These are phyloP conservation scores for Luffia ferchaultella DNA, from an alignment of 2,888 invertebrate genomes.

Conservation along the genomic window DNA sequence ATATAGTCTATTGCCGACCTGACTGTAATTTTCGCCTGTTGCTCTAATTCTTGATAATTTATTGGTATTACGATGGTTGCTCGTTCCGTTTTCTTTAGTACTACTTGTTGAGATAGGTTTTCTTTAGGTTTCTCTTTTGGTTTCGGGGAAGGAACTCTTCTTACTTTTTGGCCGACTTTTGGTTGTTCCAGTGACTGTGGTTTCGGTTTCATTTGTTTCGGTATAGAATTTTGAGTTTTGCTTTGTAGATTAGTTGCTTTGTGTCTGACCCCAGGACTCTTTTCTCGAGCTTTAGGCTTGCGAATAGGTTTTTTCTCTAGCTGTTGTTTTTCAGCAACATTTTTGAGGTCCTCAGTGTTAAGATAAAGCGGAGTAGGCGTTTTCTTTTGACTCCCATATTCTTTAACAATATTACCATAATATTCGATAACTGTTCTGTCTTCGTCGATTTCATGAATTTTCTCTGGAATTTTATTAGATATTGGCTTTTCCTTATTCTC, in stretches of 20 bases:
- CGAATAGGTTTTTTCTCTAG: slow-evolving; percentile 26
- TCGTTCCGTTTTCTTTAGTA: slow-evolving; percentile 47
- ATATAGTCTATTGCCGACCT: slow-evolving; percentile 75
- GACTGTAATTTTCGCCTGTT: slow-evolving; percentile 72
- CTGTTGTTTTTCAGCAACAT: slow-evolving; percentile 61
- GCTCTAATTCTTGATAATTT: slow-evolving; percentile 63
- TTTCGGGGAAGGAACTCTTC: slow-evolving; percentile 14
- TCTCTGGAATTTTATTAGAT: slow-evolving; percentile 21
- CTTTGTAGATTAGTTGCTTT: slow-evolving; percentile 19
- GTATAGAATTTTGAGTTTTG: slow-evolving; percentile 18
- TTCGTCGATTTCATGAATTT: slow-evolving; percentile 62
- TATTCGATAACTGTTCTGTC: slow-evolving; percentile 78
- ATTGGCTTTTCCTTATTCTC: slow-evolving; percentile 19
- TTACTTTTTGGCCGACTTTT: slow-evolving; percentile 15
- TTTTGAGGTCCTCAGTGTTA: slow-evolving; percentile 69
- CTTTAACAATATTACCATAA: slow-evolving; percentile 81
- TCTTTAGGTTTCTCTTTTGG: slow-evolving; percentile 9
- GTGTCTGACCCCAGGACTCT: slow-evolving; percentile 19
- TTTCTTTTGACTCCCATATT: slow-evolving; percentile 66
- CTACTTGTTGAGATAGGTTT: slow-evolving; percentile 23
- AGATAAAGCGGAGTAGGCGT: slow-evolving; percentile 62
- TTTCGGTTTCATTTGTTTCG: slow-evolving; percentile 13
- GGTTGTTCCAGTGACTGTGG: background rate
- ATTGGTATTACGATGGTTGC: slow-evolving; percentile 56
- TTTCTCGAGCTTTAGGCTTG: slow-evolving; percentile 25